Evolutionary conservation across 2,113 vertebrate genomes (phyloP).

Genomic region (Rhinichthys klamathensis): DNA sequence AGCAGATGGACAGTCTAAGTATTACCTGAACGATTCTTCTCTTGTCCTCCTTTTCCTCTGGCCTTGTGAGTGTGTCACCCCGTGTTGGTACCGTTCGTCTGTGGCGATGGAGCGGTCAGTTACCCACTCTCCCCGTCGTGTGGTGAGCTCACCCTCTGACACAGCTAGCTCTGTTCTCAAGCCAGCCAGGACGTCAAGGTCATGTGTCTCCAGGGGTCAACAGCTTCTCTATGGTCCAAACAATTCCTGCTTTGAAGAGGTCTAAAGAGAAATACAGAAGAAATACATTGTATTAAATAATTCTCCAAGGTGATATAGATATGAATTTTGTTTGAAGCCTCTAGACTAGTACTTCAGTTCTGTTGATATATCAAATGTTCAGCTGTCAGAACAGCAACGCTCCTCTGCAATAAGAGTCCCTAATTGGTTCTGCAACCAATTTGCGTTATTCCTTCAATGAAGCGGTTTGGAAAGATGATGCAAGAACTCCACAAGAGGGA

Average conservation of each 20-base stretch:
- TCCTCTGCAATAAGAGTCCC: background rate
- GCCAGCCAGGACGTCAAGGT: conserved; percentile 28
- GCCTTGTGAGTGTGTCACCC: background rate
- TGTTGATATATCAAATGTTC: conserved; percentile 5
- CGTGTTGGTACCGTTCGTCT: background rate
- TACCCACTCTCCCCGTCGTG: conserved; percentile 24
- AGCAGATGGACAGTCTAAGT: background rate
- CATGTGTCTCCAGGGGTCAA: conserved; percentile 32
- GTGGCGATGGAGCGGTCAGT: conserved; percentile 46
- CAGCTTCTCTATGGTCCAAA: background rate
- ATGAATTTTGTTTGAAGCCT: background rate
- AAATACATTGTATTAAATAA: background rate
- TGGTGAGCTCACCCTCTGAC: conserved; percentile 49
- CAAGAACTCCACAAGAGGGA: background rate
- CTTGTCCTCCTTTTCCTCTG: background rate
- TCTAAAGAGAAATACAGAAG: background rate
- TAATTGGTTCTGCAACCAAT: conserved; percentile 20
- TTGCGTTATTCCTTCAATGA: conserved; percentile 3
- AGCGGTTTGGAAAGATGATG: background rate
- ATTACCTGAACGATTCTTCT: conserved; percentile 15
- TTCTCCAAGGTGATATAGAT: background rate
- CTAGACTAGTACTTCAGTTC: conserved; percentile 1
- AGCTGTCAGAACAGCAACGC: background rate
- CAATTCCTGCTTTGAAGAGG: background rate
- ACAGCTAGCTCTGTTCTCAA: conserved; percentile 35